These are phyloP conservation scores for Phaenicophaeus curvirostris DNA, from an alignment of 2,797 vertebrate species.

Conservation along the genomic window DNA sequence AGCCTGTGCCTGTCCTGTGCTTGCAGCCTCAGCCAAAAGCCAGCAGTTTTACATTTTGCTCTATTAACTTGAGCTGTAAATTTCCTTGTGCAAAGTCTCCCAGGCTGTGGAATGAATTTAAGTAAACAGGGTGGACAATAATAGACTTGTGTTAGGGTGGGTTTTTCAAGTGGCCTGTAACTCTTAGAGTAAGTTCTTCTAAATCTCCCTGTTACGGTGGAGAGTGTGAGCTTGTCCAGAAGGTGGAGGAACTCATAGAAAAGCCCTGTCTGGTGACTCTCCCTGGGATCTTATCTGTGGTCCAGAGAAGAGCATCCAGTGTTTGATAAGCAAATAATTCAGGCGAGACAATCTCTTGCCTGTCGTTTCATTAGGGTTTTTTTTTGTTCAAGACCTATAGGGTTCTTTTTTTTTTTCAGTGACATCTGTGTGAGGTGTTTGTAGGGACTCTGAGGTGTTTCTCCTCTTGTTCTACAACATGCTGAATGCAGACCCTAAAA, in stretches of 20 bases:
- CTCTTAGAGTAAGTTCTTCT: background rate
- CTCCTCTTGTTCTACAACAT: background rate
- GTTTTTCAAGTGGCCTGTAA: conserved; percentile 47
- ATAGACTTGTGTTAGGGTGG: conserved; percentile 46
- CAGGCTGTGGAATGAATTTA: conserved; percentile 40
- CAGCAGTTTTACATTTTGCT: conserved; percentile 64
- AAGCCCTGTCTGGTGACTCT: background rate
- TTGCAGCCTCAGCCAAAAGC: conserved; percentile 47
- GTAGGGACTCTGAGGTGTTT: background rate
- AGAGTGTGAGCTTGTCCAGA: background rate
- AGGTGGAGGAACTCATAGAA: background rate
- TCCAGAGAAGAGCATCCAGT: background rate
- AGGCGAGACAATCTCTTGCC: background rate
- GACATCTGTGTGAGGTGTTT: background rate
- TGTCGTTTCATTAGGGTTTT: background rate
- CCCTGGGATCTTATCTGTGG: background rate
- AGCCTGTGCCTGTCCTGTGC: conserved; percentile 44
- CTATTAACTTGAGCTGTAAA: conserved; percentile 46
- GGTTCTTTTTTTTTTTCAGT: background rate
- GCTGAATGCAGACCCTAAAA: background rate
- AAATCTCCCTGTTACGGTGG: background rate
- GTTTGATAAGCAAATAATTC: background rate
- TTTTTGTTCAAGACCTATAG: background rate
- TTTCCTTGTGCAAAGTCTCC: conserved; percentile 50
- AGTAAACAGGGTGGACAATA: conserved; percentile 10